Evolutionary conservation across 2,888 invertebrate genomes (phyloP), one percentile per base, ranked within the genome.

Genomic region (Trissoscelio sp.): DNA sequence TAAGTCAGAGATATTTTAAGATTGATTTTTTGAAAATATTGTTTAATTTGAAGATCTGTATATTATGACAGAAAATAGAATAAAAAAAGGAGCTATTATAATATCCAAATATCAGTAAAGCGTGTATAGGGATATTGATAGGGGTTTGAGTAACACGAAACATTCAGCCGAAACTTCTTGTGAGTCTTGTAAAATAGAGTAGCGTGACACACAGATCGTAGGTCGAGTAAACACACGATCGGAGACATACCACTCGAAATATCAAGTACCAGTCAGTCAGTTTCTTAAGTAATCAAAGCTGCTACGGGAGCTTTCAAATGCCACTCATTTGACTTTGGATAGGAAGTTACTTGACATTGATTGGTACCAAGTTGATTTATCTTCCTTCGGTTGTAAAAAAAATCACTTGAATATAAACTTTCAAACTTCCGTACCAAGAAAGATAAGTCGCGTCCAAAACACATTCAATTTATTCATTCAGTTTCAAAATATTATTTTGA

Each of bases 341-440:
- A 79, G 84, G 85, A 83, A 83, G 79, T 81, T 85, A 85, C 88
- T 89, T 86, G 87, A 88, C 88, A 87, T 86, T 88, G 88, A 88
- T 87, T 87, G 86, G 85, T 86, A 82, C 84, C 81, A 82, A 83
- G 81, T 81, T 70, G 82, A 83, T 83, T 83, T 75, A 77, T 77
- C 82, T 78, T 78, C 37, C 77, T 79, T 70, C 83, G 80, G 84
- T 83, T 85, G 81, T 79, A 73, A 81, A 81, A n/a, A n/a, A 79
- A 83, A 78, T 85, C 86, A 79, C 77, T 82, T 81, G 39, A 48
- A 80, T 66, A 48, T 78, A 77, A 73, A 77, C 48, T 69, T 75
- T 53, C 64, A 18, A 74, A 64, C 69, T 79, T 74, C 51, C 64
- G 34, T 28, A 44, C 69, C 28, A 42, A 69, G 67, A 57, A 55